Conservation (phyloP, 2,888 invertebrate genomes). For the Galerucella nymphaeae region DNA sequence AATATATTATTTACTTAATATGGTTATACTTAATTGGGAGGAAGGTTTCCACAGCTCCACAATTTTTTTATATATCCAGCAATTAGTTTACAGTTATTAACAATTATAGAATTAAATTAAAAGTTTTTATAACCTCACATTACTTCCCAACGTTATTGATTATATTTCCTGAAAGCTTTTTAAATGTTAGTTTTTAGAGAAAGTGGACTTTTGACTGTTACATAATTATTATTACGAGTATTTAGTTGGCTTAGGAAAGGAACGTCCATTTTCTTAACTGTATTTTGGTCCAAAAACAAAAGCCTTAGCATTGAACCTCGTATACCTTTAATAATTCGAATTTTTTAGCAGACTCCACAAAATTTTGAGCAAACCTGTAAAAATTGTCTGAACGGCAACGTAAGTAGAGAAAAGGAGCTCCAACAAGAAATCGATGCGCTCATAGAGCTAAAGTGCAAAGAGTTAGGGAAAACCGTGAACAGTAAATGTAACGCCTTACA, state of each 20-base stretch:
- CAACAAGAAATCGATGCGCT: conserved; percentile 70
- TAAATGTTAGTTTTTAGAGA: not conserved
- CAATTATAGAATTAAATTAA: too few relatives aligned
- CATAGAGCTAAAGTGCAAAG: conserved; percentile 74
- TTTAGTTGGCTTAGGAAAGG: not conserved
- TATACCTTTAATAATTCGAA: conserved; percentile 47
- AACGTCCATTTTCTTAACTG: conserved; percentile 23
- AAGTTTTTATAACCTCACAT: too few relatives aligned
- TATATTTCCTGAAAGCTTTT: not conserved
- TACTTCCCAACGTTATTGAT: too few relatives aligned
- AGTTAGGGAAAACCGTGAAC: conserved; percentile 71
- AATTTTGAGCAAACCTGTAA: conserved; percentile 57
- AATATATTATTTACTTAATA: too few relatives aligned
- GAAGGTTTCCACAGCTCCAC: too few relatives aligned
- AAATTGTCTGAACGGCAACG: conserved; percentile 48
- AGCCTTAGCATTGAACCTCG: conserved; percentile 9
- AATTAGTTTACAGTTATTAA: too few relatives aligned
- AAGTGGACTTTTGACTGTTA: not conserved
- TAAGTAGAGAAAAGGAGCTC: conserved; percentile 50
- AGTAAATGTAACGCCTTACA: conserved; percentile 80
- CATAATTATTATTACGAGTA: not conserved
- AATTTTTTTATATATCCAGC: too few relatives aligned
- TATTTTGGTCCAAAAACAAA: conserved; percentile 37
- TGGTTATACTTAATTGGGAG: too few relatives aligned
- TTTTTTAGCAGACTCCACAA: conserved; percentile 57